Conservation (phyloP, 2,113 vertebrate genomes). For the Trematomus loennbergii region DNA sequence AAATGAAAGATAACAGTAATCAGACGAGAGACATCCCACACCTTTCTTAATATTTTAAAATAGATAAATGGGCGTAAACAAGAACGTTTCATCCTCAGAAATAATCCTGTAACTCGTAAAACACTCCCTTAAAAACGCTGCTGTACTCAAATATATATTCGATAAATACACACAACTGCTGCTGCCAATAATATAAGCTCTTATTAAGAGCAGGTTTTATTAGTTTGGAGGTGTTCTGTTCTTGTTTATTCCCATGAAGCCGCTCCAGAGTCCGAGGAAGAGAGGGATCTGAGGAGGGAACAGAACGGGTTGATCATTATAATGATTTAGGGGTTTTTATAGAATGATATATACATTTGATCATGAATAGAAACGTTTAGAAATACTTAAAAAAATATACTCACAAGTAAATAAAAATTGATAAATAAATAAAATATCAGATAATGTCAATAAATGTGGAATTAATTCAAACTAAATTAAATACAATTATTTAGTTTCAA, state of each 20-base stretch:
- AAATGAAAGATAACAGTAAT: slow-evolving; percentile 15
- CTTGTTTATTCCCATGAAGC: slow-evolving; percentile 32
- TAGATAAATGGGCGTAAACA: slow-evolving; percentile 10
- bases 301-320: background rate
- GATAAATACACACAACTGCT: slow-evolving; percentile 51
- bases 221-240: slow-evolving; percentile 31
- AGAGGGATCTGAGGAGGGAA: slow-evolving; percentile 24
- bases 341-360: too few relatives aligned
- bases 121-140: slow-evolving; percentile 8
- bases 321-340: too few relatives aligned
- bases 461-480: too few relatives aligned
- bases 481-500: too few relatives aligned
- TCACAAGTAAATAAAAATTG: too few relatives aligned
- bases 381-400: too few relatives aligned
- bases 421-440: too few relatives aligned
- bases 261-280: slow-evolving; percentile 16
- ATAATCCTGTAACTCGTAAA: background rate
- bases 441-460: too few relatives aligned
- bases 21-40: slow-evolving; percentile 10
- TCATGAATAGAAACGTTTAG: too few relatives aligned
- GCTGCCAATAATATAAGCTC: slow-evolving; percentile 46
- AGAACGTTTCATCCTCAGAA: slow-evolving; percentile 15
- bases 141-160: slow-evolving; percentile 21
- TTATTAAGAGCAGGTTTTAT: slow-evolving; percentile 63
- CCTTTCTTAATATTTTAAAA: background rate